Evolutionary conservation across 2,797 vertebrate genomes (phyloP).

Genomic region (Melanotaenia maccullochi): DNA sequence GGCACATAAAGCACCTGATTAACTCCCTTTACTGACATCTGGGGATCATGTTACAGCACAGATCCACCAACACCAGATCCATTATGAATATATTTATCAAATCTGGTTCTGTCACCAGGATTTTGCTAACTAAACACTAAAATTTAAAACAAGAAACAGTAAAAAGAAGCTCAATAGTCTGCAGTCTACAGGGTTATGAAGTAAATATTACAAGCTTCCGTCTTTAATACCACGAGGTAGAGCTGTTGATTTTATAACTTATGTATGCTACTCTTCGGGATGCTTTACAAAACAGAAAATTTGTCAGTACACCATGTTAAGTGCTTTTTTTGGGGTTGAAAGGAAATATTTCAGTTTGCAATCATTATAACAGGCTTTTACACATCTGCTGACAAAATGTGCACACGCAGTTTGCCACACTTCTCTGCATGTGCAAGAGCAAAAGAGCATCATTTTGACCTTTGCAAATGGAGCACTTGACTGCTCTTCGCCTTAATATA

Average conservation of each 20-base stretch:
- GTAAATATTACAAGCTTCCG: conserved; percentile 1
- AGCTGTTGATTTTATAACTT: conserved; percentile 13
- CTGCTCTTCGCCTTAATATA: background rate
- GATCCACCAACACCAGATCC: conserved; percentile 17
- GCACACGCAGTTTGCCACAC: background rate
- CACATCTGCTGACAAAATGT: background rate
- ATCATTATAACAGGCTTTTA: background rate
- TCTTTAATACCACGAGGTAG: background rate
- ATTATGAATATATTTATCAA: conserved; percentile 16
- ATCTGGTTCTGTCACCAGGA: background rate
- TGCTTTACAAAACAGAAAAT: background rate
- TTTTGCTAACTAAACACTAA: conserved; percentile 4
- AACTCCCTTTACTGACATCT: conserved; percentile 15
- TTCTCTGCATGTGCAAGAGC: background rate
- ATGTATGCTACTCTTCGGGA: background rate
- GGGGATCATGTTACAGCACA: conserved; percentile 5
- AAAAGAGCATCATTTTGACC: background rate
- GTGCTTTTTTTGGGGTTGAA: background rate
- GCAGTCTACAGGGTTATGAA: background rate
- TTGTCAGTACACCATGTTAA: background rate
- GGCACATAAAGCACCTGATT: conserved; percentile 11
- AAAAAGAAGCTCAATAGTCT: conserved; percentile 9
- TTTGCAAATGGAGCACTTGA: background rate
- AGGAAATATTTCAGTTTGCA: background rate
- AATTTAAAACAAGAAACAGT: conserved; percentile 1